Evolutionary conservation across 2,888 invertebrate genomes (phyloP).

Genomic region (Nycteola revayana): DNA sequence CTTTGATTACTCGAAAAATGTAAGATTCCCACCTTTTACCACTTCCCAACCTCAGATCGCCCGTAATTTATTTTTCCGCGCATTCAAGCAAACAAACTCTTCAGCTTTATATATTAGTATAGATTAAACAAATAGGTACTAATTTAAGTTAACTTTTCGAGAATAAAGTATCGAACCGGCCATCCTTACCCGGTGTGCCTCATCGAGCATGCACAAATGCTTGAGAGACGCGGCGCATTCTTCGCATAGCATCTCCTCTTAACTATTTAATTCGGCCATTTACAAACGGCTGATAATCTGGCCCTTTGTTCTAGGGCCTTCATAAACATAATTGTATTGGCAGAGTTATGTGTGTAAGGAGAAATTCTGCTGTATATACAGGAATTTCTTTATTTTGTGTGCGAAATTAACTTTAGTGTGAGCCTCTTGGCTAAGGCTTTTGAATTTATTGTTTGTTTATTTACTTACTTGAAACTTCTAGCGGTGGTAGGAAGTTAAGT

Average conservation of each 20-base stretch:
- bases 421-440: no score
- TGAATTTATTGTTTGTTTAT: no score
- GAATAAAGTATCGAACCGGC: slow-evolving; percentile 18
- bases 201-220: slow-evolving; percentile 19
- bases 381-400: slow-evolving; percentile 31
- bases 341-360: slow-evolving; percentile 49
- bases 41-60: no score
- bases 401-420: not conserved
- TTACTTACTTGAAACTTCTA: no score
- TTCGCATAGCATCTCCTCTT: slow-evolving; percentile 46
- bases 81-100: no score
- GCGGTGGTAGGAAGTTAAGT: no score
- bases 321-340: slow-evolving; percentile 61
- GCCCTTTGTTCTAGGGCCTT: slow-evolving; percentile 62
- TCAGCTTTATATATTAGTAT: no score
- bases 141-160: no score
- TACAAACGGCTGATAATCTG: slow-evolving; percentile 59
- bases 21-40: no score
- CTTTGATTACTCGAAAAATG: no score
- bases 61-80: no score
- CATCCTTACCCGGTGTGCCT: slow-evolving; percentile 14
- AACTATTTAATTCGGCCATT: slow-evolving; percentile 73
- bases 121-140: no score
- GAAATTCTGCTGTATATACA: slow-evolving; percentile 33
- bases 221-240: slow-evolving; percentile 30